Conservation (phyloP, 2,797 vertebrate species). For the Pygocentrus nattereri region DNA sequence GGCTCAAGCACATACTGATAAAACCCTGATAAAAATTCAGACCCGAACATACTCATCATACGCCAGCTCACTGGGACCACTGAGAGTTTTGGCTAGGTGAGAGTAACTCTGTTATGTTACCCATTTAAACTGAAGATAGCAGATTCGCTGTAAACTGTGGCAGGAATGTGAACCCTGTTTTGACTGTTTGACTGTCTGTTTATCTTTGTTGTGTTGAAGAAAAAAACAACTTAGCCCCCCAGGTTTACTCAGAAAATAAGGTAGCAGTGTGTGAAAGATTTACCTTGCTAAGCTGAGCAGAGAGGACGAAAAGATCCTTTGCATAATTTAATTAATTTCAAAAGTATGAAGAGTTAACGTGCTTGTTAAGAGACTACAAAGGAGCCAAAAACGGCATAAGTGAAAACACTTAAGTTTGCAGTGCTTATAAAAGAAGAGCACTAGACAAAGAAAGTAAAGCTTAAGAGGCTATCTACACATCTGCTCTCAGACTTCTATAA, state of each 20-base stretch:
- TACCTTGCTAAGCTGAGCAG: background rate
- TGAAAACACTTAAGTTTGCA: background rate
- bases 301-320: background rate
- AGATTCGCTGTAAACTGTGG: background rate
- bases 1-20: slow-evolving; percentile 33
- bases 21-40: slow-evolving; percentile 17
- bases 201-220: background rate
- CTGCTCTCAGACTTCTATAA: slow-evolving; percentile 52
- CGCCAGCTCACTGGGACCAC: background rate
- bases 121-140: background rate
- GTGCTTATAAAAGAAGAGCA: slow-evolving; percentile 11
- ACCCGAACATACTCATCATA: background rate
- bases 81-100: background rate
- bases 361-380: slow-evolving; percentile 26
- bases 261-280: background rate
- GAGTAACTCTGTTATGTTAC: too few species aligned
- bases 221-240: background rate
- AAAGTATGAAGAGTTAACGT: slow-evolving; percentile 33
- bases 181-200: background rate
- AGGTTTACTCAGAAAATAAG: background rate
- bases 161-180: background rate
- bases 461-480: slow-evolving; percentile 30
- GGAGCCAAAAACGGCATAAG: slow-evolving; percentile 9
- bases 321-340: slow-evolving; percentile 35
- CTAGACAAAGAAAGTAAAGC: slow-evolving; percentile 28